Evolutionary conservation across 2,113 vertebrate genomes (phyloP), one percentile per base, ranked within the genome.

Genomic region (Hyperopisus bebe): DNA sequence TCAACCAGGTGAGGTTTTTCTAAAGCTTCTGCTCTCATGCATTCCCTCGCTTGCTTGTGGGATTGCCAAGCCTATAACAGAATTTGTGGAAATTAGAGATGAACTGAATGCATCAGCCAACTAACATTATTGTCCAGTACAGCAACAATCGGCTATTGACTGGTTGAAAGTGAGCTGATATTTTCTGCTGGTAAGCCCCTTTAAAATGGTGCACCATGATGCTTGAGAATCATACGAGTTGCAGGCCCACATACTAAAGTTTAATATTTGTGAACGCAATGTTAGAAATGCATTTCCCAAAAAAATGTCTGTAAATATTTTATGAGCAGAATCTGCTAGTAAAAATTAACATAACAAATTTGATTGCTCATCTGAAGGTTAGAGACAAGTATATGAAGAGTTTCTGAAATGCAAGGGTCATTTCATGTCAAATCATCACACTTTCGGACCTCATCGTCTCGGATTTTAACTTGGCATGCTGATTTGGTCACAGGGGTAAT

Each of bases 1-100:
- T 99, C 91, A 99, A 99, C 95, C 98, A 98, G 97, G 98, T 99
- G 89, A 92, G 46, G 88, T 0, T 0, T 5, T 1, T 8, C 17
- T 62, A 58, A 88, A 58, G 55, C 35, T 47, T 31, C 55, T n/a
- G 3, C 35, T 9, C 8, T 0, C 53, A 58, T 13, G 17, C 5
- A 44, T 42, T 35, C 15, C 55, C 13, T 9, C 46, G 53, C 44
- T 66, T 42, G 10, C 5, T 58, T 11, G 15, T 86, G 24, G 15
- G 21, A 13, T 48, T 50, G 15, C 24, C 24, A 27, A 27, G 46
- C 11, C 83, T n/a, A 48, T 2, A 85, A 24, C 19, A 48, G 84
- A 27, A 86, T 15, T 27, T n/a, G 15, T 50, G n/a, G n/a, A 35
- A 15, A 50, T 15, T 82, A 82, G 77, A 82, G n/a, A 70, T 27